Base-by-base conservation (phyloP, 2,888 invertebrate genomes). In the Kryphioiulus occultus region DNA sequence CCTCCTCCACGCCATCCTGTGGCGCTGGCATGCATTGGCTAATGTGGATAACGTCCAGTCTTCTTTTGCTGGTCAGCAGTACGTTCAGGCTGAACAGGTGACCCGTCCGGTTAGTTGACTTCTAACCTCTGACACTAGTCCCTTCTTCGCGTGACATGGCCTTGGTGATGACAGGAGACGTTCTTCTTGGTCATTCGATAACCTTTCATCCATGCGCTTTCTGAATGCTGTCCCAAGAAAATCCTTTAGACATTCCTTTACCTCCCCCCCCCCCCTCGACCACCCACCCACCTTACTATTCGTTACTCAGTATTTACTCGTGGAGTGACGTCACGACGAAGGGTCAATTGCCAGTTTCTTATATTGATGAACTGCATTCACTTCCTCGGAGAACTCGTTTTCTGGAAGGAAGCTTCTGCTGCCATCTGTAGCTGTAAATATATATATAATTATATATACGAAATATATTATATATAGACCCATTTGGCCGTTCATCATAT, bases 81-180 rank as follows among this genome's bases (percentile, higher is more conserved):
- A 42, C 44, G 39, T 39, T 26, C 44, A 35, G 39, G 26, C 17
- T 85, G 26, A 85, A 85, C 85, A 85, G 85, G 85, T 85, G 85
- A 85, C 85, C 85, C 85, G 85, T 85, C 85, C 85, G 22, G 19
- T 44, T 19, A 42, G 44, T 42, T n/a, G 85, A 85, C 78, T 78
- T 78, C 78, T 78, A 78, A 15, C 78, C 78, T 78, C 78, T 78
- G 78, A 78, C 78, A 30, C 30, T 78, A 78, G 78, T 78, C 78
- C 78, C 78, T 78, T 78, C 78, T 78, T 78, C 78, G 78, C 78
- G 78, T 78, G 78, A 78, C 78, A 78, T 78, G 78, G 78, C 78
- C 78, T 78, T 78, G 78, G 78, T 78, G 78, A 78, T 78, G 78
- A 78, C 78, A 17, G 78, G 15, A 78, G 30, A 78, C 30, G 78